A percentile compares a stretch with the other conserved stretches of the same genome.
Evolutionary conservation across 2,113 vertebrate species (phyloP).

Genomic region (Natator depressus): DNA sequence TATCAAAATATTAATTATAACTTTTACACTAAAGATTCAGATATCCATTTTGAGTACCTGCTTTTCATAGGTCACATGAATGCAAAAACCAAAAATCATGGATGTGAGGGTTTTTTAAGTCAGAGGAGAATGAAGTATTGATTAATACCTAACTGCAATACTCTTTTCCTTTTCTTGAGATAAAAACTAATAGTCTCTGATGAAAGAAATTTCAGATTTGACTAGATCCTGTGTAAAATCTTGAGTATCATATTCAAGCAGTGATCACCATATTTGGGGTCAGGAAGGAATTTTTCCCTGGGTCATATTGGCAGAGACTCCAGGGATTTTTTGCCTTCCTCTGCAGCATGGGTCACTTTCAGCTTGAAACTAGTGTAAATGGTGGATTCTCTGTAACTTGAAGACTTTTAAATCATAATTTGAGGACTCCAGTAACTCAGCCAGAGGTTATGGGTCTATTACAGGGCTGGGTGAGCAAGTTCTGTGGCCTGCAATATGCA

Average conservation of each 20-base stretch:
- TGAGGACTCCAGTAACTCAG: not conserved
- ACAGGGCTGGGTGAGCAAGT: not conserved
- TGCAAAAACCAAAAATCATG: not conserved
- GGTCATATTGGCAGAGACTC: not conserved
- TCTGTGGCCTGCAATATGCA: not conserved
- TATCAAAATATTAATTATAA: not conserved
- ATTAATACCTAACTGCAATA: not conserved
- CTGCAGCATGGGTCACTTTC: not conserved
- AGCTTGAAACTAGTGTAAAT: not conserved
- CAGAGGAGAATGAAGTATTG: not conserved
- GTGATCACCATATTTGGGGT: not conserved
- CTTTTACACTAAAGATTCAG: not conserved
- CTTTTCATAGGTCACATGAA: not conserved
- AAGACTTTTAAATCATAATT: not conserved
- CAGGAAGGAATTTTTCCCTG: not conserved
- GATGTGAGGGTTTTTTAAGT: not conserved
- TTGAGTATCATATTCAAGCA: not conserved
- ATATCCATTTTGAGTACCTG: not conserved
- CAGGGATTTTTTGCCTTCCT: not conserved
- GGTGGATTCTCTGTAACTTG: not conserved
- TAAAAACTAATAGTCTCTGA: not conserved
- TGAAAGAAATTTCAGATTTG: rapidly evolving
- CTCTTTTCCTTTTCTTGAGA: not conserved
- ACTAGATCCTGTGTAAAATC: not conserved
- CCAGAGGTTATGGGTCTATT: not conserved